Conservation (phyloP, 1,140 invertebrate species). For the Drosophila kikkawai region DNA sequence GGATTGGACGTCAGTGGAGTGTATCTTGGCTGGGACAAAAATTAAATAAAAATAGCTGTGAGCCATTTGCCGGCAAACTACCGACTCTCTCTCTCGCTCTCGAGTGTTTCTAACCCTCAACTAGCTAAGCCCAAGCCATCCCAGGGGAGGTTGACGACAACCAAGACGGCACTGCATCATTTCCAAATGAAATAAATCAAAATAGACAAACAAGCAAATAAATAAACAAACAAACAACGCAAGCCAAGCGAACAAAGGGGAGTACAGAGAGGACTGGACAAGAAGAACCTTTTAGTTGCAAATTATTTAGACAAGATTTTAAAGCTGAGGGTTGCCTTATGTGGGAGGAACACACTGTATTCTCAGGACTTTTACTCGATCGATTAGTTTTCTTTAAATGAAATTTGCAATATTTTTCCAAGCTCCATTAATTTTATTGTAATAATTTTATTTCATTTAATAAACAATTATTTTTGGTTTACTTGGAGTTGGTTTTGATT, state of each 20-base stretch:
- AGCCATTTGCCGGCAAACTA: conserved; percentile 54
- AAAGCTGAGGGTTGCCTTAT: background rate
- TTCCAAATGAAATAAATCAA: conserved; percentile 83
- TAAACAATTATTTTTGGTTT: background rate
- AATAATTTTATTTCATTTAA: background rate
- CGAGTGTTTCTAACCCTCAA: conserved; percentile 24
- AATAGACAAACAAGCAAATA: conserved; percentile 78
- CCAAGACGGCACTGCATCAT: conserved; percentile 67
- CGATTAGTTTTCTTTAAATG: conserved; percentile 1
- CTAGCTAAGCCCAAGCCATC: conserved; percentile 26
- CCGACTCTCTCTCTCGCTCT: conserved; percentile 7
- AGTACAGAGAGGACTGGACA: conserved; percentile 21
- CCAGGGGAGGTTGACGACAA: conserved; percentile 31
- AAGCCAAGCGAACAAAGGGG: conserved; percentile 49
- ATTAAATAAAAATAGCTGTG: conserved; percentile 81
- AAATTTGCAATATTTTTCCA: background rate
- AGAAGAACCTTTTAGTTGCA: conserved; percentile 4
- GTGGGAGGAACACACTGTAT: background rate
- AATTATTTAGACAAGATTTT: conserved; percentile 5
- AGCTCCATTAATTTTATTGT: background rate
- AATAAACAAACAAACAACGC: conserved; percentile 38
- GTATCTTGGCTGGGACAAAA: conserved; percentile 51
- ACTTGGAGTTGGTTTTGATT: background rate
- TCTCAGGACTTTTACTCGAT: background rate
- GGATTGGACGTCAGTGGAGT: conserved; percentile 2